Evolutionary conservation across 1,140 invertebrate genomes (phyloP), one percentile per base, ranked within the genome.

Genomic region (Papilio aristodemus): DNA sequence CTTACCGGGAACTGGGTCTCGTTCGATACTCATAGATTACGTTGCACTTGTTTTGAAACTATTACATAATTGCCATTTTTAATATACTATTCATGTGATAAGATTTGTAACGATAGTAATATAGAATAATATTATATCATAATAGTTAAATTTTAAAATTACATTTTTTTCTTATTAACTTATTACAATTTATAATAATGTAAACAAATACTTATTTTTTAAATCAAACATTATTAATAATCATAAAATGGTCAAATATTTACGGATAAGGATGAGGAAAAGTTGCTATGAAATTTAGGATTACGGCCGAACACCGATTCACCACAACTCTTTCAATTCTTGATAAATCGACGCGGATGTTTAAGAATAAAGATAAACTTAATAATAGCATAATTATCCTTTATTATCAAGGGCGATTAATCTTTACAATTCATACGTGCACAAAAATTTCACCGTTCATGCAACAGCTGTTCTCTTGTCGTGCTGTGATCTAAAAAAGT

Each of bases 1-100:
- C 79, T 78, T 78, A 85, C 85, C 69, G 72, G 71, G 83, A 83
- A 85, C 59, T 76, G 68, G 67, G 74, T 81, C 73, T 79, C 75
- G 70, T 68, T 72, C 67, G 79, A 78, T 74, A 69, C 59, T 75
- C 75, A n/a, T n/a, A 85, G 76, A 84, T 81, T 76, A 67, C 58
- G 58, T 59, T 59, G 36, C 41, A 50, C 14, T 41, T 25, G 25
- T 38, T 62, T 50, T 50, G n/a, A 22, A 59, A 36, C 13, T 36
- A 50, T 66, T 66, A 25, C 8, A 50, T 46, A 66, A 66, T 66
- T 14, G 14, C 9, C 25, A 37, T 43, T 6, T 63, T 41, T 41
- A 37, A 22, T 41, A 19, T n/a, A 39, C 19, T 19, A 17, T 6
- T 39, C 10, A 32, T 6, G 27, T 32, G 6, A 32, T 32, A 32